Evolutionary conservation across 2,888 invertebrate species (phyloP).

Genomic region (Oligia latruncula): DNA sequence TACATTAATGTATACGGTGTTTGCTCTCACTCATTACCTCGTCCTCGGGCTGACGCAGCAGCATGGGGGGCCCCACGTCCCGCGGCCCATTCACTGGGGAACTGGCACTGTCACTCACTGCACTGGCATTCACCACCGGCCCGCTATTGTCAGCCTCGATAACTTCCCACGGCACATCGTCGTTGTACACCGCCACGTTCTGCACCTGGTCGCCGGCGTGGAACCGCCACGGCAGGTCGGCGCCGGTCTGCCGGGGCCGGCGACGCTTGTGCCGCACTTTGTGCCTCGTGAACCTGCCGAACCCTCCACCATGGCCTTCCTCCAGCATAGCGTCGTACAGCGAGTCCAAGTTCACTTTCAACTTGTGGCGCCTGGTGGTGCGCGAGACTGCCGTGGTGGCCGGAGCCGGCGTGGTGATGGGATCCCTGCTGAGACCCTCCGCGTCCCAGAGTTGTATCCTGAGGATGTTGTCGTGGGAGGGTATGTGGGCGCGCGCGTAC

Average conservation of each 20-base stretch:
- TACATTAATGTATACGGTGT: slow-evolving; percentile 79
- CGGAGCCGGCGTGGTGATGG: slow-evolving; percentile 73
- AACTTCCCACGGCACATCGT: slow-evolving; percentile 88
- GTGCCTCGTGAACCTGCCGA: slow-evolving; percentile 84
- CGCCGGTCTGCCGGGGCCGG: slow-evolving; percentile 82
- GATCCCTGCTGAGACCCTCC: slow-evolving; percentile 85
- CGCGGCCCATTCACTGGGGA: slow-evolving; percentile 78
- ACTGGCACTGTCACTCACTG: slow-evolving; percentile 87
- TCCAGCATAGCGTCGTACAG: slow-evolving; percentile 86
- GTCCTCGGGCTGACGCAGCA: slow-evolving; percentile 83
- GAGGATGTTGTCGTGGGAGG: slow-evolving; percentile 87
- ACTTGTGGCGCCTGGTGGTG: slow-evolving; percentile 75
- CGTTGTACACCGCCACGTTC: slow-evolving; percentile 89
- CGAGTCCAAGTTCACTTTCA: slow-evolving; percentile 83
- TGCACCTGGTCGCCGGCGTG: slow-evolving; percentile 87
- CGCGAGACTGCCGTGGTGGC: slow-evolving; percentile 60
- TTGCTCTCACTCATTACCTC: slow-evolving; percentile 85
- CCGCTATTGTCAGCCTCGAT: slow-evolving; percentile 81
- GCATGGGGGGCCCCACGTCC: slow-evolving; percentile 85
- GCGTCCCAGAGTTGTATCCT: slow-evolving; percentile 88
- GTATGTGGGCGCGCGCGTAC: slow-evolving; percentile 82
- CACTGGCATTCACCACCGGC: slow-evolving; percentile 80
- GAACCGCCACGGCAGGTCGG: slow-evolving; percentile 88
- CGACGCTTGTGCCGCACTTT: slow-evolving; percentile 88
- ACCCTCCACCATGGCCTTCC: slow-evolving; percentile 81